These are phyloP conservation scores for Sinopyrophorus schimmeli DNA, from an alignment of 2,888 invertebrate genomes.

Conservation along the genomic window DNA sequence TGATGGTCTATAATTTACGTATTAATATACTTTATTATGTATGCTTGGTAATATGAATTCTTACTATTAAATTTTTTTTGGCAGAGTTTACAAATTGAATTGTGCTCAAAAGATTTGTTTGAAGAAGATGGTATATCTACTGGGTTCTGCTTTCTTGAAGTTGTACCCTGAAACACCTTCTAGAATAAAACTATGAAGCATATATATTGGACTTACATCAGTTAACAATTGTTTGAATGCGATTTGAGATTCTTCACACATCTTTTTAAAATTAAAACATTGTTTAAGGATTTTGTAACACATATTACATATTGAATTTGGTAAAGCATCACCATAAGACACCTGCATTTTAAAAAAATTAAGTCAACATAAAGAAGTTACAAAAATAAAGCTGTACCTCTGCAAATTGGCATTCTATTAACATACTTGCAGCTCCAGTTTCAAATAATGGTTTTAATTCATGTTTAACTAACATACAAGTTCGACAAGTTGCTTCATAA, in stretches of 20 bases:
- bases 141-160: neutral
- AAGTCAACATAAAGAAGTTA: neutral
- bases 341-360: constrained; percentile 33
- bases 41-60: neutral
- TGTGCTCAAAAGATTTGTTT: neutral
- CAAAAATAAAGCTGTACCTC: constrained; percentile 27
- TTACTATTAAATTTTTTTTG: constrained; percentile 10
- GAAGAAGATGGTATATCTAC: neutral
- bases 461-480: constrained; percentile 31
- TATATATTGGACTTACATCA: constrained; percentile 17
- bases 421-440: constrained; percentile 32
- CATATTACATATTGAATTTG: constrained; percentile 39
- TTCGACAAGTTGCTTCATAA: constrained; percentile 33
- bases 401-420: constrained; percentile 32
- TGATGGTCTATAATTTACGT: constrained; percentile 7
- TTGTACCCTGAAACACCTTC: constrained; percentile 1
- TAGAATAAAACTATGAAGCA: no score
- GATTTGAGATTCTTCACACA: constrained; percentile 39
- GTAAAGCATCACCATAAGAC: constrained; percentile 36
- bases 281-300: constrained; percentile 39
- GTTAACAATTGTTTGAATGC: constrained; percentile 29
- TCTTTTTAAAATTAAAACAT: constrained; percentile 41
- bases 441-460: constrained; percentile 33
- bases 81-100: neutral
- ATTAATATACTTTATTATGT: no score